Percentiles rank a stretch among this genome's conserved stretches.
These are phyloP conservation scores for Leptinotarsa texana DNA, from an alignment of 1,140 invertebrate species.

Conservation along the genomic window DNA sequence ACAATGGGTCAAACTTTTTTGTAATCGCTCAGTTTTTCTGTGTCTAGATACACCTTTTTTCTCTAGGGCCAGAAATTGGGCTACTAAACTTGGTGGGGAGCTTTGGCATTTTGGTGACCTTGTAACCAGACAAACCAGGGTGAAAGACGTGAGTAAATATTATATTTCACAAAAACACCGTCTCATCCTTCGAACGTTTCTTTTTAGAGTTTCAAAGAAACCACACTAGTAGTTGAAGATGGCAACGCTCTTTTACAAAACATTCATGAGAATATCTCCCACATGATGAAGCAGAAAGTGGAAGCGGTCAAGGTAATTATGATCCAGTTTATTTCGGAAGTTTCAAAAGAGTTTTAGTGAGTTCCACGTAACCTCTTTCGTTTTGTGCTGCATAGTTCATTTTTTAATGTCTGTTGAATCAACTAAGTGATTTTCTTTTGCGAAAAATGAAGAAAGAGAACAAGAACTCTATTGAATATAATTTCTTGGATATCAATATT, in stretches of 20 bases:
- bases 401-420: too few species aligned
- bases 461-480: too few species aligned
- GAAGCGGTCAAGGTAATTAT: constrained; percentile 72
- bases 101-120: constrained; percentile 53
- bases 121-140: constrained; percentile 48
- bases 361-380: too few species aligned
- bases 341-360: too few species aligned
- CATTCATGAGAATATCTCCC: constrained; percentile 77
- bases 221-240: constrained; percentile 69
- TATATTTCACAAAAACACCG: not conserved
- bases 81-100: constrained; percentile 51
- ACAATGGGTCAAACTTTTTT: not conserved
- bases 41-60: not conserved
- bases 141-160: constrained; percentile 47
- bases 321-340: constrained; percentile 22
- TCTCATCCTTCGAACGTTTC: not conserved
- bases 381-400: too few species aligned
- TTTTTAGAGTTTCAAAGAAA: constrained; percentile 72
- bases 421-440: too few species aligned
- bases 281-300: constrained; percentile 83
- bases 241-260: constrained; percentile 73
- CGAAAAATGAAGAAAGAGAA: too few species aligned
- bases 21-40: not conserved
- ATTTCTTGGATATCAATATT: too few species aligned
- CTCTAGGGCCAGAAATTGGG: constrained; percentile 52